phyloP scores from a whole-genome alignment of 2,888 invertebrate species.

The Bibio marci region DNA sequence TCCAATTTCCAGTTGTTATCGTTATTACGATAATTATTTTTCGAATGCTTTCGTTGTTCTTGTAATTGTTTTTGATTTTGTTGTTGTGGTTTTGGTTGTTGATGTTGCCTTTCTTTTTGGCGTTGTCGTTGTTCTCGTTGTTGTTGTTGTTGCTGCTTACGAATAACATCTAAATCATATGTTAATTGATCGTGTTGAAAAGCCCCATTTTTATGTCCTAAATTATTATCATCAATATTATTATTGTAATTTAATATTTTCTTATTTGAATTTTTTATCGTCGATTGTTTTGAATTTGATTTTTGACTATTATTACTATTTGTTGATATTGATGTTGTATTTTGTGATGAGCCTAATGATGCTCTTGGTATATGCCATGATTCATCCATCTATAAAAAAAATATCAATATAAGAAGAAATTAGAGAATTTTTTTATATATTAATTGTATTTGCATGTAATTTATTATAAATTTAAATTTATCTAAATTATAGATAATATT shows the following conservation, averaged over 20 bases:
- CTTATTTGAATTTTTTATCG: constrained; percentile 6
- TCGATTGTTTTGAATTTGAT: constrained; percentile 18
- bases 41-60: constrained; percentile 1
- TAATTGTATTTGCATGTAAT: no score
- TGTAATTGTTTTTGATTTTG: neutral
- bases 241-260: constrained; percentile 2
- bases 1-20: neutral
- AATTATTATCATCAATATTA: neutral
- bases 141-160: no score
- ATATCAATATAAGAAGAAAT: no score
- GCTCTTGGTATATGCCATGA: constrained; percentile 74
- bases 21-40: neutral
- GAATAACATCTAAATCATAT: neutral
- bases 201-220: neutral
- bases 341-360: constrained; percentile 36
- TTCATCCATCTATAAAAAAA: constrained; percentile 23
- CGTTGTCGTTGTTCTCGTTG: no score
- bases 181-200: neutral
- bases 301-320: constrained; percentile 20
- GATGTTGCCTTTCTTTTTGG: no score
- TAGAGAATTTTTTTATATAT: no score
- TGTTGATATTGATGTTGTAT: constrained; percentile 17
- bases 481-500: no score
- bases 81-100: no score
- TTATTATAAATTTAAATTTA: no score